A percentile compares a stretch with the other conserved stretches of the same genome.
These are phyloP conservation scores for Eptesicus fuscus DNA, from an alignment of 2,113 vertebrate species.

Conservation along the genomic window DNA sequence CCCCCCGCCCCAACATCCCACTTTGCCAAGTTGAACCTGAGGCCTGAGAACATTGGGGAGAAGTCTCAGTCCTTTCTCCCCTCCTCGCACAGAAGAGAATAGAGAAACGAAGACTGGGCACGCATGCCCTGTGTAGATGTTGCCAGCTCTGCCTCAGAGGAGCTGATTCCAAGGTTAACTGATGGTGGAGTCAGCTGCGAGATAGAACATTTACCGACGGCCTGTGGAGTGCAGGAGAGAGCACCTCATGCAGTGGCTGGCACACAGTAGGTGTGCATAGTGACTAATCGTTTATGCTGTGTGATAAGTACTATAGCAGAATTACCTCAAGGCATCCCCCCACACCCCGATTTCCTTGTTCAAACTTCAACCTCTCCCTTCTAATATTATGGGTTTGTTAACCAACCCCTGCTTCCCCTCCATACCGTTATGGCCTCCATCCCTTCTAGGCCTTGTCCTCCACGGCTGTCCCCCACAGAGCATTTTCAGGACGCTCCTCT, in stretches of 20 bases:
- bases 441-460: neutral
- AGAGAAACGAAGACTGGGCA: neutral
- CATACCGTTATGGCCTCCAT: accelerated
- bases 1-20: neutral
- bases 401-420: neutral
- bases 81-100: neutral
- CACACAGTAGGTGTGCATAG: neutral
- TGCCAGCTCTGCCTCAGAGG: neutral
- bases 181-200: neutral
- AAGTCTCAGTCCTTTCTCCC: neutral
- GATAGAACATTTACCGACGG: neutral
- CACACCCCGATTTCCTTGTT: neutral
- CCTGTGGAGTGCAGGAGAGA: neutral
- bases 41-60: neutral
- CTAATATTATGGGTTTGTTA: neutral
- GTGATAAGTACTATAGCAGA: neutral
- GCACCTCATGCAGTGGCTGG: neutral
- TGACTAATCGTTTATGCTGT: neutral
- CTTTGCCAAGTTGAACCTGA: neutral
- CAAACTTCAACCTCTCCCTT: neutral
- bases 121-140: neutral
- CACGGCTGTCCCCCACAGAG: neutral
- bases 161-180: neutral
- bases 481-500: neutral
- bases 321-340: neutral